A percentile compares a stretch with the other conserved stretches of the same genome.
Evolutionary conservation across 2,113 vertebrate species (phyloP).

Genomic region (Tinamus guttatus): DNA sequence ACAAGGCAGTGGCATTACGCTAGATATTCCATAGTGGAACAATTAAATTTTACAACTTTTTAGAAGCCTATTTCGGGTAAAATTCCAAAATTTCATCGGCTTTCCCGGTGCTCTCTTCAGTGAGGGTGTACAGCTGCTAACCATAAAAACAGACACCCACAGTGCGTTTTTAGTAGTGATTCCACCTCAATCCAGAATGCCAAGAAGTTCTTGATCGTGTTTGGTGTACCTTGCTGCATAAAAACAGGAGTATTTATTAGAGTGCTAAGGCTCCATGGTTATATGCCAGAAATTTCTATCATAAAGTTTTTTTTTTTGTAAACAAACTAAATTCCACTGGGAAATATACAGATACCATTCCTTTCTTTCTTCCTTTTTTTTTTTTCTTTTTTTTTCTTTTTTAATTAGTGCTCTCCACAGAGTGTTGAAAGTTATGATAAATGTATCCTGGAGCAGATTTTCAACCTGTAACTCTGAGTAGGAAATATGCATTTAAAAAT

Average conservation of each 20-base stretch:
- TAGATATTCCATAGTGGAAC: not conserved
- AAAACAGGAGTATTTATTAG: not conserved
- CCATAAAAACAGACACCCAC: not conserved
- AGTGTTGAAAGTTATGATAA: constrained; percentile 60
- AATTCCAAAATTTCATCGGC: not conserved
- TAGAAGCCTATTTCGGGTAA: not conserved
- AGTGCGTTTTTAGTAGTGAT: not conserved
- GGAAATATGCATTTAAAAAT: constrained; percentile 53
- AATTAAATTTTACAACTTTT: not conserved
- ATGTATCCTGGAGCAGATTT: constrained; percentile 52
- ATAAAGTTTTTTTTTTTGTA: constrained; percentile 28
- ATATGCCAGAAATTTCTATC: constrained; percentile 43
- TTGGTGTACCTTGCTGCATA: not conserved
- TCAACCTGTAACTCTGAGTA: constrained; percentile 7
- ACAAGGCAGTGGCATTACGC: not conserved
- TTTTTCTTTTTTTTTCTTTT: constrained; percentile 24
- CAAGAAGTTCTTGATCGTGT: constrained; percentile 5
- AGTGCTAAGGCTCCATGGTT: constrained; percentile 8
- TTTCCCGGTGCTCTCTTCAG: not conserved
- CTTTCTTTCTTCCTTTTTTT: not conserved
- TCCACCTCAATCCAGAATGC: not conserved
- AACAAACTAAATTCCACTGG: constrained; percentile 55
- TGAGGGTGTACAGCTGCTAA: not conserved
- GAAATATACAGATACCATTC: constrained; percentile 51
- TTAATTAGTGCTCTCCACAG: constrained; percentile 63